phyloP scores from a whole-genome alignment of 2,797 vertebrate species.

The Telmatherina bonti region DNA sequence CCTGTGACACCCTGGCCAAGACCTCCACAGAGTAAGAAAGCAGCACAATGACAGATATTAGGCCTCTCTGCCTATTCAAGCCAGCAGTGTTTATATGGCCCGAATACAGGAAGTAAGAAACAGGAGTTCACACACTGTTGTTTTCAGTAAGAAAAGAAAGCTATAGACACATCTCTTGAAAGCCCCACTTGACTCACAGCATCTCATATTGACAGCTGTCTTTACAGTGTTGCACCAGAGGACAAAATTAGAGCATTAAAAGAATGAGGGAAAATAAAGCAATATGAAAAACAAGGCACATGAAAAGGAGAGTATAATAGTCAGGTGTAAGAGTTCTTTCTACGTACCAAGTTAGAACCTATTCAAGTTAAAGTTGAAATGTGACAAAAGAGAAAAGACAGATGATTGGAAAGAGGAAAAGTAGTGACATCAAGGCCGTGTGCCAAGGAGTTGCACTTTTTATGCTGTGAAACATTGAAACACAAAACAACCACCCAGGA shows the following conservation, averaged over 20 bases:
- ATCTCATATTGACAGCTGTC: constrained; percentile 74
- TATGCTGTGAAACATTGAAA: constrained; percentile 29
- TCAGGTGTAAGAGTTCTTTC: constrained; percentile 13
- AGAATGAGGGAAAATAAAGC: constrained; percentile 36
- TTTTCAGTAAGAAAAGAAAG: constrained; percentile 48
- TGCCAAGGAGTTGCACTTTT: constrained; percentile 21
- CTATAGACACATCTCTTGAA: constrained; percentile 59
- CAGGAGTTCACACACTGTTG: constrained; percentile 43
- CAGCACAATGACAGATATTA: constrained; percentile 32
- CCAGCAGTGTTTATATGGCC: constrained; percentile 54
- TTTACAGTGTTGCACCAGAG: constrained; percentile 57
- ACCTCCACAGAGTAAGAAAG: constrained; percentile 94
- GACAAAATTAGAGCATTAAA: constrained; percentile 50
- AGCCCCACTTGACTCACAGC: constrained; percentile 61
- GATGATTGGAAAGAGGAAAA: constrained; percentile 44
- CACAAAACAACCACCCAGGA: constrained; percentile 34
- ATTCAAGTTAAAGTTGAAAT: constrained; percentile 44
- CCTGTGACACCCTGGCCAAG: constrained; percentile 97
- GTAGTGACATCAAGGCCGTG: constrained; percentile 17
- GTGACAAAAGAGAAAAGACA: constrained; percentile 57
- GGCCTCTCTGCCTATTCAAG: constrained; percentile 53
- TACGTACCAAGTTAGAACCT: constrained; percentile 22
- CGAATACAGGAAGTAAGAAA: constrained; percentile 32
- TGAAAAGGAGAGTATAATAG: neutral
- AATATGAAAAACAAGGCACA: neutral